Evolutionary conservation across 2,113 vertebrate species (phyloP).

Genomic region (Uria lomvia): DNA sequence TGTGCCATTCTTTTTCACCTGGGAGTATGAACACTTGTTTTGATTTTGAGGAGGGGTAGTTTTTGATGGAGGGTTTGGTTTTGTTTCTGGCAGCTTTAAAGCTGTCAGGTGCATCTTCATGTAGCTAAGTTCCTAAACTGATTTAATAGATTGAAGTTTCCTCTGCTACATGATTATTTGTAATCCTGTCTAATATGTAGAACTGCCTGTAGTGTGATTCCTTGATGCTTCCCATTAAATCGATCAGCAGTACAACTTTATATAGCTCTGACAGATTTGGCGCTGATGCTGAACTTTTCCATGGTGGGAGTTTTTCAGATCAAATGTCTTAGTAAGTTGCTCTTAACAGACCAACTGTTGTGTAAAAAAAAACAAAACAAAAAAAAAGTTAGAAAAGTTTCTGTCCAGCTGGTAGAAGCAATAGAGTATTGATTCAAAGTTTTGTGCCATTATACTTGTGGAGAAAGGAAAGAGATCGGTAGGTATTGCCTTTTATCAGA

Average conservation of each 20-base stretch:
- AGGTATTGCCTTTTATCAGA: neutral
- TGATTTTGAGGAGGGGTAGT: neutral
- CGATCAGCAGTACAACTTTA: neutral
- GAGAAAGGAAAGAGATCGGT: neutral
- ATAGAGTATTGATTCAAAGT: neutral
- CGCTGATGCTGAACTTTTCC: neutral
- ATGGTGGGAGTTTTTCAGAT: neutral
- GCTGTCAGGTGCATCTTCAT: neutral
- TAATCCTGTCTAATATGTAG: neutral
- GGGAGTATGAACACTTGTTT: neutral
- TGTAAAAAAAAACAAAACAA: neutral
- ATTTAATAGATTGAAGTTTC: neutral
- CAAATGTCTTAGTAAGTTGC: neutral
- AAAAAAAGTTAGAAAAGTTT: neutral
- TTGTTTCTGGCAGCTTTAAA: neutral
- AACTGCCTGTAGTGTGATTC: neutral
- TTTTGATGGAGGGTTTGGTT: neutral
- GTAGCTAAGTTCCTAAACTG: neutral
- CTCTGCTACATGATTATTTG: neutral
- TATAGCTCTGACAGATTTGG: neutral
- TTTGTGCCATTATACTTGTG: neutral
- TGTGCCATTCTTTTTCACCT: neutral
- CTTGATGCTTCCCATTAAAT: neutral
- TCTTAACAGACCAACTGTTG: neutral
- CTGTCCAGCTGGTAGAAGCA: neutral